Percentiles rank a stretch among this genome's conserved stretches.
These are phyloP conservation scores for Botia almorhae DNA, from an alignment of 2,797 vertebrate genomes.

Conservation along the genomic window DNA sequence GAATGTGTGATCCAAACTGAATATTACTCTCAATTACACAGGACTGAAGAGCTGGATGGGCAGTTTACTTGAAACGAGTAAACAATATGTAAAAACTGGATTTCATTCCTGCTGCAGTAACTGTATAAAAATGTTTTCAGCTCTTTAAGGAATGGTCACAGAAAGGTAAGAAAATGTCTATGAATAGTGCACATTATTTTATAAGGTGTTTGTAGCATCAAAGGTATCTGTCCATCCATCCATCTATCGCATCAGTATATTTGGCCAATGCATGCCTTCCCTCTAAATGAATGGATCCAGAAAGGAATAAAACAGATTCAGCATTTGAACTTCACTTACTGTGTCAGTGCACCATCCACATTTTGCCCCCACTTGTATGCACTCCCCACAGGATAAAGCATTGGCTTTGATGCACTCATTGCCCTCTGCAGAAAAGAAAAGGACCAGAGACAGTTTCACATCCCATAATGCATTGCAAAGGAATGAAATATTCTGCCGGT, in stretches of 20 bases:
- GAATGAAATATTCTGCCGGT: slow-evolving; percentile 55
- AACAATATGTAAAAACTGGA: not conserved
- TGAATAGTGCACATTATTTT: not conserved
- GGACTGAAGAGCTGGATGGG: not conserved
- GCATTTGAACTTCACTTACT: slow-evolving; percentile 75
- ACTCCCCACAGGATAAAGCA: slow-evolving; percentile 95
- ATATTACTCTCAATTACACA: slow-evolving; percentile 3
- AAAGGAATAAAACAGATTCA: not conserved
- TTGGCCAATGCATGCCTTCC: not conserved
- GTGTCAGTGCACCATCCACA: slow-evolving; percentile 94
- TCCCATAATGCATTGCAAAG: slow-evolving; percentile 17
- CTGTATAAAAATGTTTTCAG: not conserved
- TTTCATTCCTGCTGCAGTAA: not conserved
- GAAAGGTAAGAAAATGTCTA: slow-evolving; percentile 10
- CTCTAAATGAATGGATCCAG: not conserved
- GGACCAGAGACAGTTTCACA: slow-evolving; percentile 29
- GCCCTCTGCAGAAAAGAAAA: slow-evolving; percentile 78
- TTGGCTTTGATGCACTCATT: slow-evolving; percentile 93
- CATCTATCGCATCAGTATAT: not conserved
- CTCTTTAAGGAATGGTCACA: no score
- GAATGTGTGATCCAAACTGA: not conserved
- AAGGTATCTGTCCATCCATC: not conserved
- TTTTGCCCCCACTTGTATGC: slow-evolving; percentile 91
- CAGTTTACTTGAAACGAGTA: slow-evolving; percentile 17
- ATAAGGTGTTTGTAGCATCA: no score